Conservation (phyloP, 2,797 vertebrate species). For the Erethizon dorsatum region DNA sequence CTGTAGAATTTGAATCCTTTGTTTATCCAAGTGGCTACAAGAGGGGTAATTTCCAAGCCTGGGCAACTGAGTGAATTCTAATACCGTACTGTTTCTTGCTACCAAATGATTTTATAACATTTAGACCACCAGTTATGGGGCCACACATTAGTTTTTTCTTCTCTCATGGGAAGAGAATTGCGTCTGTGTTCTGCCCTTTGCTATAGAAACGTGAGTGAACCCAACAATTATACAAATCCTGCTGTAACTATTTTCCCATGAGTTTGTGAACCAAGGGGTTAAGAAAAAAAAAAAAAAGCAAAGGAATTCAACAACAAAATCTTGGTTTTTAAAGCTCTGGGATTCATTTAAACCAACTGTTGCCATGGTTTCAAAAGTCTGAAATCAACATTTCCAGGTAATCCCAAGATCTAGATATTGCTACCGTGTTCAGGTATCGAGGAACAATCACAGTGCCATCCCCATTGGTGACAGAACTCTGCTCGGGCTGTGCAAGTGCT, state of each 20-base stretch:
- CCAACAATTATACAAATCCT: constrained; percentile 1
- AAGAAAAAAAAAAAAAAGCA: constrained; percentile 46
- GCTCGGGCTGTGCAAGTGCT: constrained; percentile 67
- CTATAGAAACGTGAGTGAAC: not conserved
- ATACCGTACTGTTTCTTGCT: not conserved
- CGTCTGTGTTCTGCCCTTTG: not conserved
- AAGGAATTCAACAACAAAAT: constrained; percentile 75
- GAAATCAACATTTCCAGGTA: constrained; percentile 83
- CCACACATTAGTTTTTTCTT: not conserved
- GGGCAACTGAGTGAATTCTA: not conserved
- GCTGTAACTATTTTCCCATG: constrained; percentile 48
- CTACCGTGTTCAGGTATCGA: constrained; percentile 61
- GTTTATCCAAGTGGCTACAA: not conserved
- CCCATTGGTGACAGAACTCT: constrained; percentile 77
- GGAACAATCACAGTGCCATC: constrained; percentile 73
- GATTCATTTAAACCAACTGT: constrained; percentile 77
- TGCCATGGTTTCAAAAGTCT: constrained; percentile 79
- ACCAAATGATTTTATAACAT: not conserved
- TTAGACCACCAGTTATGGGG: not conserved
- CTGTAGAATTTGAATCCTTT: constrained; percentile 6
- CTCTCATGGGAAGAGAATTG: not conserved
- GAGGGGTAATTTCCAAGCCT: constrained; percentile 27
- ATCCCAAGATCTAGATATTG: constrained; percentile 67
- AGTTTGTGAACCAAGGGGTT: constrained; percentile 69
- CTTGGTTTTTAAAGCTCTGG: constrained; percentile 61